Conservation (phyloP, 2,113 vertebrate species). For the Notothenia coriiceps region DNA sequence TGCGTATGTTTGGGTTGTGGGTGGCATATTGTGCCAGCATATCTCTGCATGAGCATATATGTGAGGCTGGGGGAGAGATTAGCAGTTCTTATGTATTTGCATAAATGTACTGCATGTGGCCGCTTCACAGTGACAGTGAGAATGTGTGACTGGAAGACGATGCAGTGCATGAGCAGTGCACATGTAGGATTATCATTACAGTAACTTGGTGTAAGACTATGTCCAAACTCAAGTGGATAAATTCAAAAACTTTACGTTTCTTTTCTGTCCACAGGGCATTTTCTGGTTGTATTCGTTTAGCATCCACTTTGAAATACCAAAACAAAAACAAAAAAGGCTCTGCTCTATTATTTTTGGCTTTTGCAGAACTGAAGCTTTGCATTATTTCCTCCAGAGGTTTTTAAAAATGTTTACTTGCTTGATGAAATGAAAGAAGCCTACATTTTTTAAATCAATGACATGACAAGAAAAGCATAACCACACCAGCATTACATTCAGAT, state of each 20-base stretch:
- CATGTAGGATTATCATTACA: conserved; percentile 2
- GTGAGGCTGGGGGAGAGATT: conserved; percentile 24
- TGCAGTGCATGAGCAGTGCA: neutral
- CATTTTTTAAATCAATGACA: conserved; percentile 18
- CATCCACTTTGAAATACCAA: neutral
- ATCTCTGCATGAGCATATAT: conserved; percentile 30
- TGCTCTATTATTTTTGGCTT: conserved; percentile 1
- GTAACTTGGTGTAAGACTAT: neutral
- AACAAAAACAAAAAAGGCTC: conserved; percentile 7
- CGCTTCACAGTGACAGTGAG: conserved; percentile 11
- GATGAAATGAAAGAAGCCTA: conserved; percentile 9
- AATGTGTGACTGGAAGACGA: conserved; percentile 27
- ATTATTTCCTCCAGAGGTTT: conserved; percentile 9
- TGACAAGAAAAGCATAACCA: conserved; percentile 16
- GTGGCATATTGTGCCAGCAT: conserved; percentile 5
- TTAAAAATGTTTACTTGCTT: conserved; percentile 21
- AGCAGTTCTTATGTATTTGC: conserved; percentile 23
- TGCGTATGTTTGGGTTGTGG: conserved; percentile 21
- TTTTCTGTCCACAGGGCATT: neutral
- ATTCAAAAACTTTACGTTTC: neutral
- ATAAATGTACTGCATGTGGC: neutral
- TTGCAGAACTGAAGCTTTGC: conserved; percentile 10
- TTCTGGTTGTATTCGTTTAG: conserved; percentile 14
- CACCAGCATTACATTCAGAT: neutral
- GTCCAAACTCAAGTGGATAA: neutral